Base-by-base conservation (phyloP, 2,888 invertebrate species). In the Steinernema hermaphroditum region DNA sequence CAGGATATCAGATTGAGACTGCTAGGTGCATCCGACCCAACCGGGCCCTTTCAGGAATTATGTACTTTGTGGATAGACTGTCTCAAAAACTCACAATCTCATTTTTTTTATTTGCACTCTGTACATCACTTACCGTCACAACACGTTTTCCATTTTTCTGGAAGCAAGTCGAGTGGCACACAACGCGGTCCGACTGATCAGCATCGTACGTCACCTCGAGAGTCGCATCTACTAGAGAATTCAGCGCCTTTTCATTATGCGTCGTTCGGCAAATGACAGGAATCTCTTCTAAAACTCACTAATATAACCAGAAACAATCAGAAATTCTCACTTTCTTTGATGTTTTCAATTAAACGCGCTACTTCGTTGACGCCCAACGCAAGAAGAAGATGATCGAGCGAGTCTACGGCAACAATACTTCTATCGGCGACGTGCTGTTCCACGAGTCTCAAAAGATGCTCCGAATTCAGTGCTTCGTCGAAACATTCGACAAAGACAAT, bases 71-170 rank as follows among this genome's bases (percentile, higher is more conserved):
- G n/a, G n/a, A n/a, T n/a, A n/a, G n/a, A n/a, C n/a, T n/a, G n/a
- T n/a, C n/a, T n/a, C n/a, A n/a, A n/a, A n/a, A n/a, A n/a, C n/a
- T n/a, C n/a, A n/a, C n/a, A n/a, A n/a, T n/a, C n/a, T n/a, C n/a
- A n/a, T n/a, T n/a, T n/a, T n/a, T n/a, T n/a, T n/a, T n/a, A n/a
- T n/a, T n/a, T n/a, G 12, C 37, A 37, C 4, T 37, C 4, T 8
- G 37, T n/a, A n/a, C 16, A 6, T 9, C 29, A 34, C 62, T 32
- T n/a, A 62, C 62, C 16, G 62, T 62, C 16, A 32, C 12, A n/a
- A 62, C 62, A 4, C 62, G 62, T 62, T 62, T 62, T 62, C 62
- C 62, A 29, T 62, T 62, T 32, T 62, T 62, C 32, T 62, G 62
- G 19, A 62, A 62, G 62, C 62, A 62, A 29, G 62, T 32, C 4